Percentiles rank a stretch among this genome's conserved stretches.
Evolutionary conservation across 1,140 invertebrate species (phyloP).

Genomic region (Drosophila fuyamai): DNA sequence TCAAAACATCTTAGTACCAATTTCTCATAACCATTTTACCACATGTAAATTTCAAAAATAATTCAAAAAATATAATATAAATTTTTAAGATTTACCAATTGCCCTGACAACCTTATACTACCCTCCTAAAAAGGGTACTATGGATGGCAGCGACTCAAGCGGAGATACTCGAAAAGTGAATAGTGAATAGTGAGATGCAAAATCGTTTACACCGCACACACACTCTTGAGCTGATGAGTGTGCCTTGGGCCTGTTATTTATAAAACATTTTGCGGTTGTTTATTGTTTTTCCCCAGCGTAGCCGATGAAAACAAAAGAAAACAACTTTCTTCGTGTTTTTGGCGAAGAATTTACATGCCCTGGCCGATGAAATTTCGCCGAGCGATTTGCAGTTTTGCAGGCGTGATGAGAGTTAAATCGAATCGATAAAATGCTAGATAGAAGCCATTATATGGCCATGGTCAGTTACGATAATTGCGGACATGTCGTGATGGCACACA

Average conservation of each 20-base stretch:
- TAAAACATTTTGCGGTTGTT: constrained; percentile 48
- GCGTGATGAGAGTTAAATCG: background rate
- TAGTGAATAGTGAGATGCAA: constrained; percentile 31
- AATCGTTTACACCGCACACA: constrained; percentile 32
- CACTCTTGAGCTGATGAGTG: constrained; percentile 18
- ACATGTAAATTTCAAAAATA: background rate
- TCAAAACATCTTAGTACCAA: background rate
- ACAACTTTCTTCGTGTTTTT: constrained; percentile 40
- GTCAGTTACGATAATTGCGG: constrained; percentile 35
- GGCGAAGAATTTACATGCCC: constrained; percentile 36
- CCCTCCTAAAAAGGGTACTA: constrained; percentile 6
- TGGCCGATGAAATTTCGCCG: constrained; percentile 1
- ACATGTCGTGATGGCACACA: constrained; percentile 18
- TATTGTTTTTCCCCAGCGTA: constrained; percentile 22
- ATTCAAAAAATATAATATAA: background rate
- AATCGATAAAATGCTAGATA: background rate
- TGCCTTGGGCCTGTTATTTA: constrained; percentile 40
- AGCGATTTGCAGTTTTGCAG: constrained; percentile 4
- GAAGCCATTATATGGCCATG: constrained; percentile 28
- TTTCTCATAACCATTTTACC: no score
- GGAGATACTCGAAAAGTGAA: constrained; percentile 27
- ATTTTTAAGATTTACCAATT: background rate
- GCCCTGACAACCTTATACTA: background rate
- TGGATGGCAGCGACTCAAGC: constrained; percentile 1
- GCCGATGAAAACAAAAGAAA: constrained; percentile 36